Percentiles rank a stretch among this genome's conserved stretches.
Conservation (phyloP, 2,113 vertebrate genomes). For the Procavia capensis region DNA sequence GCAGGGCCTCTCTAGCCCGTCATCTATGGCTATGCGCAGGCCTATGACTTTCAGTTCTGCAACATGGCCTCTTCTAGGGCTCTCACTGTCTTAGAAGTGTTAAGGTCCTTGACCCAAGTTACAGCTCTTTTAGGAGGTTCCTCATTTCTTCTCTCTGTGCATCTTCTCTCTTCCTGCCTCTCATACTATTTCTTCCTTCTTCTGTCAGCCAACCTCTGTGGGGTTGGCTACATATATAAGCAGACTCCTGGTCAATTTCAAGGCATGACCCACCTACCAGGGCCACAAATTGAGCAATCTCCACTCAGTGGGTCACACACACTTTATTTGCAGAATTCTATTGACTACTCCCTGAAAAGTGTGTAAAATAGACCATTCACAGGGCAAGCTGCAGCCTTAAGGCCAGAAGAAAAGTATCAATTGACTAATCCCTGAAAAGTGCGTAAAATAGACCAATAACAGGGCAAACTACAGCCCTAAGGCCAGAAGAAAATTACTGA, state of each 20-base stretch:
- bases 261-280: neutral
- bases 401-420: no score
- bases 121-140: neutral
- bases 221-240: neutral
- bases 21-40: no score
- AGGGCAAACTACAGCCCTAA: no score
- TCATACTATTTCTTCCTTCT: neutral
- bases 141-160: neutral
- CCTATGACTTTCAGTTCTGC: neutral
- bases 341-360: neutral
- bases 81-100: neutral
- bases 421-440: neutral
- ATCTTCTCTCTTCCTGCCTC: neutral
- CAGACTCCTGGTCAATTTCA: neutral
- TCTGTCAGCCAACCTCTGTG: neutral
- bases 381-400: no score
- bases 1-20: neutral
- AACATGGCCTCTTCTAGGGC: neutral
- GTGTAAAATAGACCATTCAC: no score
- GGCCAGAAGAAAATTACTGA: neutral
- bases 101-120: neutral
- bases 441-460: no score
- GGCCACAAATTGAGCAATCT: neutral
- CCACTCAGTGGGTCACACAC: neutral
- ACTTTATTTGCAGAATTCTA: neutral